These are phyloP conservation scores for Polyergus mexicanus DNA, from an alignment of 1,140 invertebrate genomes.

Conservation along the genomic window DNA sequence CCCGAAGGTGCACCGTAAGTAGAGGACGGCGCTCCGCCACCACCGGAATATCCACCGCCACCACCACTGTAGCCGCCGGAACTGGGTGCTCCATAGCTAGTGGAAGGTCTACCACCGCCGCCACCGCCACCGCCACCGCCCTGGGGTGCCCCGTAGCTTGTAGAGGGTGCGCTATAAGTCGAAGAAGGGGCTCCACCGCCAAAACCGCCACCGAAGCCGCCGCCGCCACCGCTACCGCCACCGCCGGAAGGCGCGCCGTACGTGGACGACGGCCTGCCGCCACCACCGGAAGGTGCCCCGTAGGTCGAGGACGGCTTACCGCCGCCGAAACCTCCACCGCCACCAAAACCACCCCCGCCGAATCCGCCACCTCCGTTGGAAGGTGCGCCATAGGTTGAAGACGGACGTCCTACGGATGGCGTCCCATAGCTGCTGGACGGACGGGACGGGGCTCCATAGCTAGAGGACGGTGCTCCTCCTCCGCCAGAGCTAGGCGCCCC, in stretches of 20 bases:
- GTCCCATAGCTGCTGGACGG: slow-evolving; percentile 72
- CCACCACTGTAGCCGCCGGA: slow-evolving; percentile 47
- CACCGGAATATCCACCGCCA: slow-evolving; percentile 58
- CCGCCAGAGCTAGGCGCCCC: slow-evolving; percentile 75
- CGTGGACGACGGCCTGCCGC: slow-evolving; percentile 70
- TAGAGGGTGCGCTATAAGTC: slow-evolving; percentile 65
- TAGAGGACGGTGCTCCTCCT: slow-evolving; percentile 76
- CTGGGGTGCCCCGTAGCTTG: slow-evolving; percentile 48
- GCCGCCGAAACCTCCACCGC: slow-evolving; percentile 69
- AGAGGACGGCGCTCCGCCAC: slow-evolving; percentile 80
- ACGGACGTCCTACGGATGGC: slow-evolving; percentile 78
- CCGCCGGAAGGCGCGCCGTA: slow-evolving; percentile 78
- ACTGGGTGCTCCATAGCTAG: slow-evolving; percentile 51
- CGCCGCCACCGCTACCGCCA: slow-evolving; percentile 70
- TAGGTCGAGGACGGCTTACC: slow-evolving; percentile 44
- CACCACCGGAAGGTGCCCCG: slow-evolving; percentile 64
- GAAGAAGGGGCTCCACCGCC: slow-evolving; percentile 64
- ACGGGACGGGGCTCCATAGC: slow-evolving; percentile 76
- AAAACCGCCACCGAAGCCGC: slow-evolving; percentile 73
- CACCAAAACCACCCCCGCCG: slow-evolving; percentile 80
- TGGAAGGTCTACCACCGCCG: slow-evolving; percentile 77
- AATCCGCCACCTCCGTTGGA: slow-evolving; percentile 79
- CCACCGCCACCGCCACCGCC: slow-evolving; percentile 67
- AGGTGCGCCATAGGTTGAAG: slow-evolving; percentile 83
- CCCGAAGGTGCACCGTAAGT: slow-evolving; percentile 83